Base-by-base conservation (phyloP, 2,113 vertebrate genomes). In the Pseudorhombus dupliciocellatus region DNA sequence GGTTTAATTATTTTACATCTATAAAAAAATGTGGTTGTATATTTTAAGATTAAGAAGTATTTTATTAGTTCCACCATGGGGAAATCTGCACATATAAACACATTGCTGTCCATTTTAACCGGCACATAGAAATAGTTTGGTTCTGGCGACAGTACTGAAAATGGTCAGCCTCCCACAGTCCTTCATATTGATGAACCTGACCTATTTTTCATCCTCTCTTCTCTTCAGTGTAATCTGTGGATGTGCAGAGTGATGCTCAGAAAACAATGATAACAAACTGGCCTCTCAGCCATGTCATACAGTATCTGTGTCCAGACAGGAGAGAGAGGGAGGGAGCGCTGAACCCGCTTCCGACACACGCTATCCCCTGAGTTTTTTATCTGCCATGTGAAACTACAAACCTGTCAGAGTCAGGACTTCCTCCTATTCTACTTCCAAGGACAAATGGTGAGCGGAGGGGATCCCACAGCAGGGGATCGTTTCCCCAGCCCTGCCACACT, bases 351-450 rank as follows among this genome's bases (percentile, higher is more conserved):
- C 90, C 82, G 80, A 86, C 77, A 60, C 75, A 28, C 48, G 73
- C 66, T 28, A 37, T 90, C 91, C 96, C 95, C 93, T 84, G 74
- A 90, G 82, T 90, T 88, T 90, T 91, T 83, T 91, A 86, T 94
- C 94, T 94, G 94, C 94, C 92, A 92, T 90, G 93, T 92, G 83
- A 95, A 95, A 91, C 95, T 92, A 94, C 95, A 95, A 96, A 96
- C 92, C 93, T 93, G 96, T 97, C 96, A 96, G 92, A 95, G 93
- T 95, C 94, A 94, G 96, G 95, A 97, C 96, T 98, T 97, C 96
- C 96, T 95, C 87, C 95, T 89, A 98, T 98, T 97, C 96, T 96
- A 92, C 91, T 95, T 89, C 31, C 91, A 93, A 92, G 94, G 93
- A 90, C 90, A 92, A 95, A 94, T 94, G 95, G 93, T 87, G 93